phyloP scores from a whole-genome alignment of 2,797 vertebrate species.

The Serranus cabrilla region DNA sequence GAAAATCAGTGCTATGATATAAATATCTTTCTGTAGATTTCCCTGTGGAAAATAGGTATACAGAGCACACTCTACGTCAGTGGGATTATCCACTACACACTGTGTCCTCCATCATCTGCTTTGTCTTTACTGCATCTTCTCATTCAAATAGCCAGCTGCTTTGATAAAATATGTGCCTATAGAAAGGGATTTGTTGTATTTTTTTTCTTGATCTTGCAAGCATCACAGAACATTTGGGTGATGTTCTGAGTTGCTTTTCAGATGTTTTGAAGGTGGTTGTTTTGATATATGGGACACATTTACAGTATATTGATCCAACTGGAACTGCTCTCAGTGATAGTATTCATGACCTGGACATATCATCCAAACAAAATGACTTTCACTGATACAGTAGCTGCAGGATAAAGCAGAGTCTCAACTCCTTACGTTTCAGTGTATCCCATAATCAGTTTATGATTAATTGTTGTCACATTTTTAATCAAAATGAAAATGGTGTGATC shows the following conservation, averaged over 20 bases:
- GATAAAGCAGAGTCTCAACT: not conserved
- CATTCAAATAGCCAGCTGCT: not conserved
- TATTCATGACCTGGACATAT: constrained; percentile 19
- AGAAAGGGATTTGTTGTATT: not conserved
- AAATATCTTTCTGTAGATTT: constrained; percentile 1
- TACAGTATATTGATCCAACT: constrained; percentile 37
- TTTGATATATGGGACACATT: constrained; percentile 34
- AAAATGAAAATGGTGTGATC: not conserved
- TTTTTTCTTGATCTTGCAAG: not conserved
- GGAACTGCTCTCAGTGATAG: constrained; percentile 14
- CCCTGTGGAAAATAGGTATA: not conserved
- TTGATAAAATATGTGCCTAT: not conserved
- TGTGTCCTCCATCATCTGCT: too few relatives aligned
- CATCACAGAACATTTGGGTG: not conserved
- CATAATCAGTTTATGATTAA: not conserved
- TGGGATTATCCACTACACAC: not conserved
- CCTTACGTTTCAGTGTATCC: not conserved
- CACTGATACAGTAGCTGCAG: not conserved
- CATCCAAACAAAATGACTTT: constrained; percentile 14
- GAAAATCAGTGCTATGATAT: not conserved
- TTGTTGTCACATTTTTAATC: not conserved
- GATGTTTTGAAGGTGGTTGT: not conserved
- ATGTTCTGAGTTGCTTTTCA: constrained; percentile 13
- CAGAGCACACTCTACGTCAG: not conserved
- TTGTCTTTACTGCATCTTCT: not conserved